Evolutionary conservation across 2,797 vertebrate genomes (phyloP), one percentile per base, ranked within the genome.

Genomic region (Loriculus beryllinus): DNA sequence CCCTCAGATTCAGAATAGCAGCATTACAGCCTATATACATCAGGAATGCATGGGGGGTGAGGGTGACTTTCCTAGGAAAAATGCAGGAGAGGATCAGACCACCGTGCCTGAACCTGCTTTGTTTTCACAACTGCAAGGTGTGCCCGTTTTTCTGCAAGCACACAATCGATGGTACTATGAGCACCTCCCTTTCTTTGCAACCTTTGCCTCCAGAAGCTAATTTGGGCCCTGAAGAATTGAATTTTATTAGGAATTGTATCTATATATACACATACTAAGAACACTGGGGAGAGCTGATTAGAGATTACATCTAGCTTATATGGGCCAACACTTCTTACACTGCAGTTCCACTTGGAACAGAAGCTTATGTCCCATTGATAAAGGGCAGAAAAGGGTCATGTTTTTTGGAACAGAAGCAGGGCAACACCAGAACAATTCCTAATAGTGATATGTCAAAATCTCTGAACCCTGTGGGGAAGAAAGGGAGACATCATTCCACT

Each of bases 201-300:
- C 52, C 92, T 91, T 57, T 47, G 52, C 68, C 57, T 92, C 76
- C 76, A 88, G 80, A 82, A 91, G 67, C 69, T 93, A 96, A 86
- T 87, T 86, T 21, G 3, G 69, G 90, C 62, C 39, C 68, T 3
- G 1, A 83, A 82, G 14, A 81, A 87, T 14, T 69, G 7, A 48
- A 52, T 74, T 92, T 82, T 94, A 82, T 51, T 89, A 86, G 65
- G 86, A 90, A 79, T 26, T 29, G 9, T 47, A 37, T 81, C 90
- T 95, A 83, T 84, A 95, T 92, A 95, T 90, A 92, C 52, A 78
- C 75, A 35, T 60, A 49, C 19, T 91, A 91, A 72, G 67, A 86
- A 72, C 70, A 91, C 91, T 5, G 25, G n/a, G 63, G 77, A 93
- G 63, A 72, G 63, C 5, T 2, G 14, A 91, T 69, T 54, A 91